Conservation (phyloP, 2,113 vertebrate species). For the Scytalopus superciliaris region DNA sequence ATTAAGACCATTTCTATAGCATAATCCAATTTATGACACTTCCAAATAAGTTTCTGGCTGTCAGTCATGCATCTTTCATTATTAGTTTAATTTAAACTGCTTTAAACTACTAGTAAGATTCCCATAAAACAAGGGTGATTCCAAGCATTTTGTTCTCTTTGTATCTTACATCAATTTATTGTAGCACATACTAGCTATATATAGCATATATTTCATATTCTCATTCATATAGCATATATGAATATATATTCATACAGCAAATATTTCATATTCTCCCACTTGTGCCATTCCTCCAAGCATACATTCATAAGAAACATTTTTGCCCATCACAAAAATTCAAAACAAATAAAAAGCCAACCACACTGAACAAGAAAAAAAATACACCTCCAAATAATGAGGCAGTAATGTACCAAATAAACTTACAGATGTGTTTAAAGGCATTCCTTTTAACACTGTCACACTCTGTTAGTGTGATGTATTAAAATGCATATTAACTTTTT, state of each 20-base stretch:
- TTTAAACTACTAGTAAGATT: not conserved
- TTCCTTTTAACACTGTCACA: slow-evolving; percentile 28
- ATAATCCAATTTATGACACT: not conserved
- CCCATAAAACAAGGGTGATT: not conserved
- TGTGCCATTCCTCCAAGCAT: not conserved
- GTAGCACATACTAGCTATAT: not conserved
- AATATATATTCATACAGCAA: not conserved
- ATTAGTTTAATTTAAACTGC: not conserved
- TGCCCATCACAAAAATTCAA: not conserved
- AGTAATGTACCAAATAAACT: not conserved
- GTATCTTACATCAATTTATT: not conserved
- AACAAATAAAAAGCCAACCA: not conserved
- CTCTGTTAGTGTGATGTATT: slow-evolving; percentile 46
- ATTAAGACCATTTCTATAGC: not conserved
- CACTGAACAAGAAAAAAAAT: not conserved
- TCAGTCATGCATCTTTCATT: not conserved
- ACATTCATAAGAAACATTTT: not conserved
- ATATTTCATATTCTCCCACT: not conserved
- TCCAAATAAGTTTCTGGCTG: not conserved
- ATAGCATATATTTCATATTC: not conserved
- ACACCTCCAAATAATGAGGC: not conserved
- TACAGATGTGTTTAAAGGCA: not conserved
- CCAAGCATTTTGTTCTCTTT: not conserved
- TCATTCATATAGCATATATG: not conserved
- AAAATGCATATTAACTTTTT: slow-evolving; percentile 60